Conservation (phyloP, 2,797 vertebrate species). For the Takifugu rubripes region DNA sequence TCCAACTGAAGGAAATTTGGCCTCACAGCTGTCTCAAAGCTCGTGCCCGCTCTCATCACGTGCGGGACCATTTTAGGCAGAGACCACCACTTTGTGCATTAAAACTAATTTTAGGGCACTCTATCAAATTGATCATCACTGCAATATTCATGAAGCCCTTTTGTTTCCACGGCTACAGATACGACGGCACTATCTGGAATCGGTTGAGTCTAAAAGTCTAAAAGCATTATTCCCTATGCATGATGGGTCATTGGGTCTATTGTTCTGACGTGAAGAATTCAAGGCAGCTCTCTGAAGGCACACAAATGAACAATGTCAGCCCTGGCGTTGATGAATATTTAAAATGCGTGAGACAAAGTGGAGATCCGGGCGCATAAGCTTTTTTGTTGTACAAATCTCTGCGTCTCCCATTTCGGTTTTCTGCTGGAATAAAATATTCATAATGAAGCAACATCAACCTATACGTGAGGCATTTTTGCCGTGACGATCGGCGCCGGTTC, state of each 20-base stretch:
- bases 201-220: constrained; percentile 51
- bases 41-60: neutral
- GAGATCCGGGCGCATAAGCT: constrained; percentile 33
- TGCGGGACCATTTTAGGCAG: constrained; percentile 21
- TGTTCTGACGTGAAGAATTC: constrained; percentile 54
- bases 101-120: constrained; percentile 25
- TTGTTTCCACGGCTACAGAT: constrained; percentile 36
- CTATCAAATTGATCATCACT: constrained; percentile 37
- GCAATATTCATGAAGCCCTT: constrained; percentile 62
- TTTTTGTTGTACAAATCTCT: constrained; percentile 53
- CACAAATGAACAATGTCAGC: constrained; percentile 63
- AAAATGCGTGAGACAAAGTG: constrained; percentile 59
- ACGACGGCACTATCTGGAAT: constrained; percentile 20
- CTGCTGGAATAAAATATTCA: constrained; percentile 70
- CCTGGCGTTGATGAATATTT: constrained; percentile 72
- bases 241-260: constrained; percentile 57
- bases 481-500: neutral
- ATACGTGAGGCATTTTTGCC: constrained; percentile 30
- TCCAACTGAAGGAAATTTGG: constrained; percentile 9
- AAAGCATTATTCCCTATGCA: constrained; percentile 73
- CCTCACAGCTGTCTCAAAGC: constrained; percentile 4
- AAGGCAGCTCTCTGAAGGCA: constrained; percentile 37
- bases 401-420: constrained; percentile 48
- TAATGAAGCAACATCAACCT: constrained; percentile 51
- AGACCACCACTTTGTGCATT: constrained; percentile 20